These are phyloP conservation scores for Osmerus eperlanus DNA, from an alignment of 2,113 vertebrate species.

Conservation along the genomic window DNA sequence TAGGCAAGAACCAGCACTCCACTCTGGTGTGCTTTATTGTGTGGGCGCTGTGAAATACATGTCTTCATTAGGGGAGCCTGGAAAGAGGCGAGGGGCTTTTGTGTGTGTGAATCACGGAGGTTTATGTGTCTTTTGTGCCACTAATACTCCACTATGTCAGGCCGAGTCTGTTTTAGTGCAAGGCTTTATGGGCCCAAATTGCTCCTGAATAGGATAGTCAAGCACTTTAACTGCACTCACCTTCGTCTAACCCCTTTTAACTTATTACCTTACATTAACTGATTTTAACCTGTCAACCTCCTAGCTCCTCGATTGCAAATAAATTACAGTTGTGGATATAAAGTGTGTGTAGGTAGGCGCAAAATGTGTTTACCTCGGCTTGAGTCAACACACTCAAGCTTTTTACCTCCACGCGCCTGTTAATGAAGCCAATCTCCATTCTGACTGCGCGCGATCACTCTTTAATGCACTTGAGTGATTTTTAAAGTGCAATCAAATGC, in stretches of 20 bases:
- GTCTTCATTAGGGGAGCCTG: slow-evolving; percentile 67
- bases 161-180: slow-evolving; percentile 64
- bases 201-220: slow-evolving; percentile 63
- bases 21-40: slow-evolving; percentile 52
- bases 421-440: slow-evolving; percentile 59
- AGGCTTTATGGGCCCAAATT: slow-evolving; percentile 70
- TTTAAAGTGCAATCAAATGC: slow-evolving; percentile 67
- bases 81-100: slow-evolving; percentile 67
- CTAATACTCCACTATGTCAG: slow-evolving; percentile 64
- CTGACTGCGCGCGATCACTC: slow-evolving; percentile 56
- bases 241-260: slow-evolving; percentile 68
- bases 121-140: slow-evolving; percentile 73
- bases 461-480: slow-evolving; percentile 70
- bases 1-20: slow-evolving; percentile 32
- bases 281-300: slow-evolving; percentile 62
- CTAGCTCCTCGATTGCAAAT: slow-evolving; percentile 44
- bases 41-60: slow-evolving; percentile 52
- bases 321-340: slow-evolving; percentile 39
- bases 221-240: slow-evolving; percentile 70
- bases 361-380: slow-evolving; percentile 54
- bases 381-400: slow-evolving; percentile 41
- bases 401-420: slow-evolving; percentile 44
- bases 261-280: slow-evolving; percentile 74
- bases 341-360: slow-evolving; percentile 16
- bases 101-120: slow-evolving; percentile 67